Percentiles rank a stretch among this genome's conserved stretches.
Evolutionary conservation across 2,797 vertebrate species (phyloP).

Genomic region (Cyprinella venusta): DNA sequence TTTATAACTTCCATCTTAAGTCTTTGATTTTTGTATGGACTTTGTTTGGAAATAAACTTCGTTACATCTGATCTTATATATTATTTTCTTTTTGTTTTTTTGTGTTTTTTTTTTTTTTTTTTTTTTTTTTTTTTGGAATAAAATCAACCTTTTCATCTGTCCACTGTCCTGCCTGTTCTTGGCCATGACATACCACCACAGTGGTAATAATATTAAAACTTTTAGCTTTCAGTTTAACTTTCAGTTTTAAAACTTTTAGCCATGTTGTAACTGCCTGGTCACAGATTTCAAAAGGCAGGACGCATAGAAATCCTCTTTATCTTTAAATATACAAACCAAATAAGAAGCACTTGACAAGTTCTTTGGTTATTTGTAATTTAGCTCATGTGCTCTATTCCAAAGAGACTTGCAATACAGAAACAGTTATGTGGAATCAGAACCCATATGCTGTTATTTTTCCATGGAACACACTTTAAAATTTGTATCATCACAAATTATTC

Average conservation of each 20-base stretch:
- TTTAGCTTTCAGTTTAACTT: background rate
- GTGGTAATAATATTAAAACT: background rate
- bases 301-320: background rate
- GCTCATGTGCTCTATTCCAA: background rate
- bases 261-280: background rate
- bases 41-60: no score
- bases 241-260: background rate
- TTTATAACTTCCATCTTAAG: no score
- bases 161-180: no score
- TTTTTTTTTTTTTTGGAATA: no score
- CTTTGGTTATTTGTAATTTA: slow-evolving; percentile 17
- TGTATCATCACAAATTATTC: background rate
- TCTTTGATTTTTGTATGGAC: no score
- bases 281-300: background rate
- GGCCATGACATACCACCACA: no score
- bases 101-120: no score
- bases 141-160: no score
- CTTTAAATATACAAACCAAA: background rate
- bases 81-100: no score
- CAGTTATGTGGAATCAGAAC: background rate
- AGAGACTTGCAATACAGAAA: background rate
- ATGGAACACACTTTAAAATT: no score
- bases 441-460: background rate
- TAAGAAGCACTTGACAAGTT: background rate
- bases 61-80: no score